Base-by-base conservation (phyloP, 2,888 invertebrate species). In the Eustalomyia histrio region DNA sequence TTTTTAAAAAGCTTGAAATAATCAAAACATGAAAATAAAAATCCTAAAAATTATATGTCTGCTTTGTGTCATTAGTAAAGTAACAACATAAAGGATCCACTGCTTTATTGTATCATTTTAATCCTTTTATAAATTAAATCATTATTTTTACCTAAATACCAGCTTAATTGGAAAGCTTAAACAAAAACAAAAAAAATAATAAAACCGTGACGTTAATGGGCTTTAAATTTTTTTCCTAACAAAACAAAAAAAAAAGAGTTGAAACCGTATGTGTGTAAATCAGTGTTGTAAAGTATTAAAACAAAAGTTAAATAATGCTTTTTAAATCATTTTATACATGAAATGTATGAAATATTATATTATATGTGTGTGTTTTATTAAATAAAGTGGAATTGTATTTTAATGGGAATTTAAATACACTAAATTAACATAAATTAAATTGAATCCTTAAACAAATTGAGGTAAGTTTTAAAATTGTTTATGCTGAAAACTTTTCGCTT, bases 61-160 rank as follows among this genome's bases (percentile, higher is more conserved):
- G n/a, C 14, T 39, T 39, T 9, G n/a, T 39, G 7, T 29, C 29
- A 29, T 29, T 6, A 29, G 7, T 29, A 29, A 29, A 29, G 7
- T 7, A 29, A 29, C 1, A 4, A 7, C 29, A 29, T 7, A 29
- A 12, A 39, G 12, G 39, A 10, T 12, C 12, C 0, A 10, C 6
- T 39, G 39, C 39, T 39, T 39, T 12, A 39, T 39, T 39, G 2
- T 60, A 60, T 58, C 18, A 50, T 10, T 50, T 71, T 29, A 57
- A 68, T 68, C 16, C 53, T 43, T 21, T 50, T 47, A 47, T 47
- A 55, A 39, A 17, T 65, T 58, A 21, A 39, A 60, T 39, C 52
- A 29, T 67, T 39, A 60, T 60, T 67, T 50, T 75, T n/a, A 57
- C 52, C 35, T 39, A 14, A 50, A 67, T 57, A 67, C 35, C 5